These are phyloP conservation scores for Peromyscus leucopus DNA, from an alignment of 2,113 vertebrate species.

Conservation along the genomic window DNA sequence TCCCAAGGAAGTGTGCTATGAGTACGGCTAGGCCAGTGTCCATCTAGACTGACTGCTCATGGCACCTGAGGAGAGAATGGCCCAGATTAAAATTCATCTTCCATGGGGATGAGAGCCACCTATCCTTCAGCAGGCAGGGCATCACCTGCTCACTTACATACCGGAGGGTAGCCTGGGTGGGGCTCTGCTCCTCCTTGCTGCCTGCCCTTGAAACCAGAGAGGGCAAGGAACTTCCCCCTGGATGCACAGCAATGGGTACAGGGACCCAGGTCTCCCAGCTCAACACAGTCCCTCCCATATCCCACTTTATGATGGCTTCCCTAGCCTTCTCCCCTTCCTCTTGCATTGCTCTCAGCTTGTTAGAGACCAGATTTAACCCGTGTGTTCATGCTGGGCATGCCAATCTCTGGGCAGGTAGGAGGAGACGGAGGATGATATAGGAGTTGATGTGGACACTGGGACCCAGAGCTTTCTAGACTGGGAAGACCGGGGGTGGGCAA, in stretches of 20 bases:
- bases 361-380: not conserved
- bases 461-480: not conserved
- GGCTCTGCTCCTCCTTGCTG: not conserved
- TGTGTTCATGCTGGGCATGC: not conserved
- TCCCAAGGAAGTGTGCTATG: not conserved
- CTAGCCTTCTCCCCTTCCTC: not conserved
- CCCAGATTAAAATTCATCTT: not conserved
- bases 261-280: not conserved
- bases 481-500: not conserved
- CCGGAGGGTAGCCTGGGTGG: not conserved
- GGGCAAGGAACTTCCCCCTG: not conserved
- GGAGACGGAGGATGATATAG: not conserved
- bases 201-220: not conserved
- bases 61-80: not conserved
- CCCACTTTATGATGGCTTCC: too few relatives aligned
- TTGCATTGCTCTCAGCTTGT: not conserved
- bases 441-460: not conserved
- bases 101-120: not conserved
- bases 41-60: not conserved
- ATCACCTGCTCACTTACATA: not conserved
- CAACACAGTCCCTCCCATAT: accelerated
- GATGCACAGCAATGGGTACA: not conserved
- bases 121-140: not conserved
- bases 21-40: not conserved
- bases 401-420: not conserved